Percentiles rank a stretch among this genome's conserved stretches.
Evolutionary conservation across 2,113 vertebrate genomes (phyloP).

Genomic region (Muntiacus reevesi): DNA sequence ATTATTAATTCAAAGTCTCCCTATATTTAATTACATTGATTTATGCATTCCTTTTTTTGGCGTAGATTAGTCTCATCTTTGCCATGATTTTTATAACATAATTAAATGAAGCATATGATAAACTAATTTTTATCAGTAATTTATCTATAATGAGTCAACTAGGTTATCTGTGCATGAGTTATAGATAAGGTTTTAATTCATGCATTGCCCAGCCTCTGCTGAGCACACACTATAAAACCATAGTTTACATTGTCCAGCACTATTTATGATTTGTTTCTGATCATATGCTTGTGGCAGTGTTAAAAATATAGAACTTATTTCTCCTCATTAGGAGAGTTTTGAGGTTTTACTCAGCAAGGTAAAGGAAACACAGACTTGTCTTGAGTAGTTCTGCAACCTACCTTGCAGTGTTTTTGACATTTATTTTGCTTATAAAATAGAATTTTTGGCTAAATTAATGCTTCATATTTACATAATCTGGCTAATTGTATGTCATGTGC

Average conservation of each 20-base stretch:
- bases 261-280: background rate
- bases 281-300: background rate
- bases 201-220: background rate
- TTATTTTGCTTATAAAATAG: background rate
- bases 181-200: background rate
- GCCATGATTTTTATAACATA: background rate
- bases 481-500: background rate
- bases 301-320: background rate
- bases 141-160: background rate
- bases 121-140: background rate
- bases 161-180: background rate
- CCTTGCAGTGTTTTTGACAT: background rate
- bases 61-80: background rate
- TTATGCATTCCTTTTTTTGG: background rate
- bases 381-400: background rate
- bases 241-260: background rate
- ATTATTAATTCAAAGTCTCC: background rate
- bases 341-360: background rate
- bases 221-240: background rate
- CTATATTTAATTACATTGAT: background rate
- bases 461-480: background rate
- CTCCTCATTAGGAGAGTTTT: background rate
- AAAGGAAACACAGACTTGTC: background rate
- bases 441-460: background rate
- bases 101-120: background rate